Evolutionary conservation across 2,888 invertebrate genomes (phyloP).

Genomic region (Phania funesta): DNA sequence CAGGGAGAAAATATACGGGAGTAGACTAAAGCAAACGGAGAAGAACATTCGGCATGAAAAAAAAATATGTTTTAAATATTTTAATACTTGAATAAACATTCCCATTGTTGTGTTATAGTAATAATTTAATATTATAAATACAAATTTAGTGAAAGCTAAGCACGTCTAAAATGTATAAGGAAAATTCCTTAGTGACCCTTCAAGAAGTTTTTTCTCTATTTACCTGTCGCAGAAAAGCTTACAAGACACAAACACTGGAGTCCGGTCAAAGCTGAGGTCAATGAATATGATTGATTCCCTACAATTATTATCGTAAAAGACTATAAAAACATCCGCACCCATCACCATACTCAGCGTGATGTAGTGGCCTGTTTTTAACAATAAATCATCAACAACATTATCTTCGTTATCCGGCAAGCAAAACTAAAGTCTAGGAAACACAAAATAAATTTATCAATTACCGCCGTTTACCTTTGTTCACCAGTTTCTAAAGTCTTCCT

Average conservation of each 20-base stretch:
- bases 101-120: no score
- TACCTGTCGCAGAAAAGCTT: not conserved
- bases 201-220: no score
- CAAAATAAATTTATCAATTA: slow-evolving; percentile 29
- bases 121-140: no score
- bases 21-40: no score
- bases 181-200: no score
- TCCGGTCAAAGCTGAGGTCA: slow-evolving; percentile 29
- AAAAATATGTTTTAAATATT: no score
- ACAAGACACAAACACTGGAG: slow-evolving; percentile 16
- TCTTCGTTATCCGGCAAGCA: not conserved
- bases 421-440: not conserved
- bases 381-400: slow-evolving; percentile 14
- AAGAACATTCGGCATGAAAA: no score
- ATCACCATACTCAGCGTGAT: not conserved
- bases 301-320: slow-evolving; percentile 39
- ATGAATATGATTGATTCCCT: slow-evolving; percentile 49
- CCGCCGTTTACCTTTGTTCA: slow-evolving; percentile 24
- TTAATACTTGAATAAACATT: no score
- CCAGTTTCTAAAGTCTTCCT: slow-evolving; percentile 3
- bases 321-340: not conserved
- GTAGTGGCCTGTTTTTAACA: not conserved
- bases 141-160: no score
- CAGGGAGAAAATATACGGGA: no score
- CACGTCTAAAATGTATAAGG: no score